phyloP scores from a whole-genome alignment of 2,888 invertebrate genomes.

The Meghimatium bilineatum region DNA sequence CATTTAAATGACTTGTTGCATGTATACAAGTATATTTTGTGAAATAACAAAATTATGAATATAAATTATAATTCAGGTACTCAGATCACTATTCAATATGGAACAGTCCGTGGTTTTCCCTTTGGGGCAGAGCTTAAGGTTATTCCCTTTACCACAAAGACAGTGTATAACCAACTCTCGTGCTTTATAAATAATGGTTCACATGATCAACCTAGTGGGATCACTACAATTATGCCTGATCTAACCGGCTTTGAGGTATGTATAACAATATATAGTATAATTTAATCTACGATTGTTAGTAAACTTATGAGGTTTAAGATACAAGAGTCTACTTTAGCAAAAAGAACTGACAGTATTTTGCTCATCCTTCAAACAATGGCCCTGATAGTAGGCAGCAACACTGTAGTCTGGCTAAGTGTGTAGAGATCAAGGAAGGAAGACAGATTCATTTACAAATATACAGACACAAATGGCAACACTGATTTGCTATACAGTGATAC shows the following conservation, averaged over 20 bases:
- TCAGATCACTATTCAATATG: slow-evolving; percentile 93
- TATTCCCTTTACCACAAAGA: slow-evolving; percentile 87
- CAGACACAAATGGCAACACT: too few species aligned
- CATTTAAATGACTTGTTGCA: background rate
- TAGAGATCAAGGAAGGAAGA: too few species aligned
- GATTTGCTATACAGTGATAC: too few species aligned
- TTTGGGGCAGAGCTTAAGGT: slow-evolving; percentile 78
- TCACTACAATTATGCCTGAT: slow-evolving; percentile 90
- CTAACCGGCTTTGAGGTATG: slow-evolving; percentile 84
- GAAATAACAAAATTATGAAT: background rate
- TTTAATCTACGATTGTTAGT: background rate
- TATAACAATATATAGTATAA: background rate
- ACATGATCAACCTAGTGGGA: slow-evolving; percentile 80
- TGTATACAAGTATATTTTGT: background rate
- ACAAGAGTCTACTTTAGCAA: too few species aligned
- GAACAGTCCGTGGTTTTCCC: slow-evolving; percentile 79
- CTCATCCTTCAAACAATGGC: too few species aligned
- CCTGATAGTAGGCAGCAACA: too few species aligned
- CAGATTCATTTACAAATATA: too few species aligned
- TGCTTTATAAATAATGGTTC: slow-evolving; percentile 92
- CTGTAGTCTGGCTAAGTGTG: too few species aligned
- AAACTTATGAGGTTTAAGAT: too few species aligned
- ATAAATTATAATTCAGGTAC: slow-evolving; percentile 81
- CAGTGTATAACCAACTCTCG: slow-evolving; percentile 83
- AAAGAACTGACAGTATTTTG: too few species aligned